Conservation (phyloP, 2,113 vertebrate genomes). For the Perca fluviatilis region DNA sequence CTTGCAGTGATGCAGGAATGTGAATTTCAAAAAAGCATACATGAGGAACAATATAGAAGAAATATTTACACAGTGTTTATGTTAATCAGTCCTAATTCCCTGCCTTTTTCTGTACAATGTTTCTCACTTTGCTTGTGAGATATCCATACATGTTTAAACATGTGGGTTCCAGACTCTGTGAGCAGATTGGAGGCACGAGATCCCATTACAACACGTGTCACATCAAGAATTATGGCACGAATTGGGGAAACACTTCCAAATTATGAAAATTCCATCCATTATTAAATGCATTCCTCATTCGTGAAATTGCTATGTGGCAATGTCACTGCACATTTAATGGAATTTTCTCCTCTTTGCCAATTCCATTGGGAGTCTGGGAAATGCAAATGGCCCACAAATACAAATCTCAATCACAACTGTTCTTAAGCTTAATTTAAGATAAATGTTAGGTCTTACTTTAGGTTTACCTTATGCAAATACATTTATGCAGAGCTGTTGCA, state of each 20-base stretch:
- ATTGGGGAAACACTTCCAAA: constrained; percentile 70
- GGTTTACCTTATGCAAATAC: constrained; percentile 6
- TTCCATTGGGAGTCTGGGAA: constrained; percentile 25
- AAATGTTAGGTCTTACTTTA: constrained; percentile 5
- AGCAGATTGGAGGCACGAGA: constrained; percentile 3
- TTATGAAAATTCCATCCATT: constrained; percentile 73
- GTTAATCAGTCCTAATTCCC: not conserved
- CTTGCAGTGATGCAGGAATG: constrained; percentile 62
- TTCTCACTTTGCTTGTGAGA: not conserved
- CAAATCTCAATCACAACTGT: constrained; percentile 42
- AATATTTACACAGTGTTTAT: constrained; percentile 27
- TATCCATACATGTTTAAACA: constrained; percentile 13
- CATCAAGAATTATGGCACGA: constrained; percentile 54
- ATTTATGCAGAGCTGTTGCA: constrained; percentile 5
- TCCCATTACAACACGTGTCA: constrained; percentile 54
- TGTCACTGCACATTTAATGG: constrained; percentile 73
- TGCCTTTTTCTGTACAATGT: not conserved
- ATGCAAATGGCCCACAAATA: constrained; percentile 45
- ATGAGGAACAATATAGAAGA: constrained; percentile 13
- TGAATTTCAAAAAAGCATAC: constrained; percentile 28
- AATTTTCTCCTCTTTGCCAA: constrained; percentile 49
- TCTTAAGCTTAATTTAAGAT: constrained; percentile 26
- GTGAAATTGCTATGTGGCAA: constrained; percentile 76
- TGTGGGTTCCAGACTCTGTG: constrained; percentile 16
- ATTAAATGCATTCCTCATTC: constrained; percentile 79